Evolutionary conservation across 2,797 vertebrate species (phyloP).

Genomic region (Phoeniculus purpureus): DNA sequence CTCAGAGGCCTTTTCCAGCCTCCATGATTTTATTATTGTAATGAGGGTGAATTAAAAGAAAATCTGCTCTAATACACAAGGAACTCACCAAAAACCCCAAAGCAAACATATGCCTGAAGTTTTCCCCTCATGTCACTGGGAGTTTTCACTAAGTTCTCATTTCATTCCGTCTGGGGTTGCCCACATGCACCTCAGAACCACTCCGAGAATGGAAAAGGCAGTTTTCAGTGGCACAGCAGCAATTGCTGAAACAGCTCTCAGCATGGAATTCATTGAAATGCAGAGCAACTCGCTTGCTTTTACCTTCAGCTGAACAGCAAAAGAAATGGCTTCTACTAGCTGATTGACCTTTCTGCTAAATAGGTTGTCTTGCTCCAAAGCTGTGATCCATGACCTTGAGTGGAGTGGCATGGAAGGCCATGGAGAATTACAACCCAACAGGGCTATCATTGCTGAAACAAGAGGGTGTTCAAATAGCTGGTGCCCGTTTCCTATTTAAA

Average conservation of each 20-base stretch:
- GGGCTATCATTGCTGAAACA: neutral
- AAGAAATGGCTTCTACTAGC: neutral
- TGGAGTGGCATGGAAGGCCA: neutral
- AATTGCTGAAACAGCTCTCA: neutral
- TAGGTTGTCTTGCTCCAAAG: neutral
- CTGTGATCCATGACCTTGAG: neutral
- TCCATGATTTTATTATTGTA: too few relatives aligned
- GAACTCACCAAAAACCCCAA: neutral
- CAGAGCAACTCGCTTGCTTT: neutral
- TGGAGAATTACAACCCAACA: neutral
- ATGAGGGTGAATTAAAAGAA: neutral
- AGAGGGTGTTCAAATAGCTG: neutral
- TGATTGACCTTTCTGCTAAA: constrained; percentile 28
- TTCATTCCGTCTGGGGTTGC: neutral
- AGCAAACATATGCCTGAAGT: neutral
- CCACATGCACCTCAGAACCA: neutral
- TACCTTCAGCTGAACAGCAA: neutral
- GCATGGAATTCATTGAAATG: constrained; percentile 17
- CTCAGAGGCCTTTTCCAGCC: too few relatives aligned
- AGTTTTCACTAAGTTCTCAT: neutral
- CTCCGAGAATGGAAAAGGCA: neutral
- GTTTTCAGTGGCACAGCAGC: neutral
- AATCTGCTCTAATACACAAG: neutral
- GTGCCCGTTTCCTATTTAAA: neutral
- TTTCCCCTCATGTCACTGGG: neutral